A percentile compares a stretch with the other conserved stretches of the same genome.
These are phyloP conservation scores for Halyomorpha halys DNA, from an alignment of 1,140 invertebrate species.

Conservation along the genomic window DNA sequence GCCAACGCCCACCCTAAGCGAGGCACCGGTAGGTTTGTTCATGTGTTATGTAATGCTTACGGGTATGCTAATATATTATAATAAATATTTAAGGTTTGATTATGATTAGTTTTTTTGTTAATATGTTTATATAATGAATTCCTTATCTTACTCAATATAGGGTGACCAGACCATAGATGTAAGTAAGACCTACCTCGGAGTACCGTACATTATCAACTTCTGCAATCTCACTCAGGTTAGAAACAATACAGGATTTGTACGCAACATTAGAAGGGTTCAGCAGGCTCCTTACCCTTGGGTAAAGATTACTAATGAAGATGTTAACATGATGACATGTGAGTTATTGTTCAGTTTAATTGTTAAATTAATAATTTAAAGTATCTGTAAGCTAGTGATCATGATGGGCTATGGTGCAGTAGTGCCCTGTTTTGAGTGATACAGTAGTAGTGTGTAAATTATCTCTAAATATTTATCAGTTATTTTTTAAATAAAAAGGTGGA, in stretches of 20 bases:
- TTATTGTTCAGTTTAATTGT: slow-evolving; percentile 20
- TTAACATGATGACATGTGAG: slow-evolving; percentile 35
- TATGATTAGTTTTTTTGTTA: too few relatives aligned
- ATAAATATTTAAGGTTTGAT: too few relatives aligned
- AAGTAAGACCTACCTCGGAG: slow-evolving; percentile 53
- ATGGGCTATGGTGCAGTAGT: too few relatives aligned
- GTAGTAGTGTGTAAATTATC: too few relatives aligned
- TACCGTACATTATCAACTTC: slow-evolving; percentile 70
- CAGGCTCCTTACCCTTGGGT: slow-evolving; percentile 71
- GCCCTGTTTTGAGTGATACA: too few relatives aligned
- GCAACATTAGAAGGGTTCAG: slow-evolving; percentile 58
- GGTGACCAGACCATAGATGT: slow-evolving; percentile 64
- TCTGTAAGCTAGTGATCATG: too few relatives aligned
- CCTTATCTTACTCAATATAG: slow-evolving; percentile 35
- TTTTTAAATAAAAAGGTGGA: too few relatives aligned
- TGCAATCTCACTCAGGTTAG: slow-evolving; percentile 65
- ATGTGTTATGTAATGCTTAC: too few relatives aligned
- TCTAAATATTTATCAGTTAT: too few relatives aligned
- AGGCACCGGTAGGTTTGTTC: too few relatives aligned
- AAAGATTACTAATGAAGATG: slow-evolving; percentile 50
- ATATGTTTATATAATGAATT: not conserved
- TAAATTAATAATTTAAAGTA: slow-evolving; percentile 27
- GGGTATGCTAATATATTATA: too few relatives aligned
- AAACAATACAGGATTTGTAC: slow-evolving; percentile 55
- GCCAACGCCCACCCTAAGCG: too few relatives aligned